phyloP scores from a whole-genome alignment of 2,888 invertebrate genomes.

The Heteropelma amictum region DNA sequence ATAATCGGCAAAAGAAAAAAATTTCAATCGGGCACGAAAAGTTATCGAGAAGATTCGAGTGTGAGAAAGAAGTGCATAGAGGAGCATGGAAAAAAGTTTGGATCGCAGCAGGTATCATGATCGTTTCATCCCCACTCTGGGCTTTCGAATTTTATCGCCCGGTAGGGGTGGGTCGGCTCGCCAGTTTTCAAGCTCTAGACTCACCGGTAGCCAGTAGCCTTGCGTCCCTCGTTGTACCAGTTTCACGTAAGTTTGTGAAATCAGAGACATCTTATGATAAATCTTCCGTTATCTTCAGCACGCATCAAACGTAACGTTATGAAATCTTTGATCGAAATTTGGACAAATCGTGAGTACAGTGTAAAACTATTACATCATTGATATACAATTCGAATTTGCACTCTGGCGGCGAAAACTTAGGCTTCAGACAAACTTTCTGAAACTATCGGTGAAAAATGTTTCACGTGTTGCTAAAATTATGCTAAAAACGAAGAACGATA shows the following conservation, averaged over 20 bases:
- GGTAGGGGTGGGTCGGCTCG: slow-evolving; percentile 35
- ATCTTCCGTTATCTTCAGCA: background rate
- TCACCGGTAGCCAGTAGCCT: slow-evolving; percentile 52
- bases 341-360: slow-evolving; percentile 30
- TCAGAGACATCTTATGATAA: background rate
- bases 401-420: background rate
- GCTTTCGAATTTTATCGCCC: slow-evolving; percentile 34
- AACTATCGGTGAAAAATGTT: too few relatives aligned
- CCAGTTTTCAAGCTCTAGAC: slow-evolving; percentile 38
- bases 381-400: background rate
- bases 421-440: too few relatives aligned
- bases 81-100: slow-evolving; percentile 1
- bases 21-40: too few relatives aligned
- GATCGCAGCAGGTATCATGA: background rate
- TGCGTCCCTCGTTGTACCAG: slow-evolving; percentile 44
- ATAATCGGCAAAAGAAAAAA: too few relatives aligned
- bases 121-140: slow-evolving; percentile 28
- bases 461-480: too few relatives aligned
- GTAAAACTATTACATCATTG: background rate
- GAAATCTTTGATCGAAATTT: background rate
- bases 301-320: background rate
- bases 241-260: slow-evolving; percentile 12
- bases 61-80: too few relatives aligned
- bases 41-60: background rate
- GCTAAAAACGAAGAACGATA: too few relatives aligned